A percentile compares a stretch with the other conserved stretches of the same genome.
Conservation (phyloP, 2,113 vertebrate species). For the Callorhinus ursinus region DNA sequence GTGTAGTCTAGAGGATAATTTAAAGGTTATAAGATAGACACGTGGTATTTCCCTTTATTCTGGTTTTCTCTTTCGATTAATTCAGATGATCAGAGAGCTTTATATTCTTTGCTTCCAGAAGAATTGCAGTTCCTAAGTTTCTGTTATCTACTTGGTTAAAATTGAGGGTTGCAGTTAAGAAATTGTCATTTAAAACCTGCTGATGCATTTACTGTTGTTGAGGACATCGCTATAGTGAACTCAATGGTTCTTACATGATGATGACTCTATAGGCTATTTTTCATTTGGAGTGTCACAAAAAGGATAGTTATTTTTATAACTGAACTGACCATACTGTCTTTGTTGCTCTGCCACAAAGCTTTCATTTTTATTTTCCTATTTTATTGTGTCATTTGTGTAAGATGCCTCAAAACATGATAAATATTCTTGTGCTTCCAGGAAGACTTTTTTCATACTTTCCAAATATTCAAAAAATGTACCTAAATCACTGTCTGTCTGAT, state of each 20-base stretch:
- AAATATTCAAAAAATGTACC: slow-evolving; percentile 11
- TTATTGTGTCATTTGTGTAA: slow-evolving; percentile 44
- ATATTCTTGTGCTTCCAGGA: not conserved
- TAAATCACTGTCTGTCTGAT: not conserved
- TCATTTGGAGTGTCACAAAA: not conserved
- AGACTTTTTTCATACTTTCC: not conserved
- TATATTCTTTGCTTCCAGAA: slow-evolving; percentile 31
- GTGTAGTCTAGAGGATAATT: not conserved
- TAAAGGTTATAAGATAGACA: not conserved
- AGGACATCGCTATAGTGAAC: not conserved
- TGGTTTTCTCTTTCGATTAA: not conserved
- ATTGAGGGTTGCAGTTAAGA: slow-evolving; percentile 29
- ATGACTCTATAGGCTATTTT: not conserved
- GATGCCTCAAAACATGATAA: not conserved
- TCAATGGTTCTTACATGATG: not conserved
- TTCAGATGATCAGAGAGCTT: not conserved
- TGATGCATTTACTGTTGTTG: slow-evolving; percentile 25
- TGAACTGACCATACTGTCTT: not conserved
- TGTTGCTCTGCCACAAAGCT: not conserved
- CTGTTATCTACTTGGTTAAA: slow-evolving; percentile 32
- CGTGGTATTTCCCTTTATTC: not conserved
- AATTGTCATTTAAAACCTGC: slow-evolving; percentile 50
- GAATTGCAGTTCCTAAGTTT: not conserved
- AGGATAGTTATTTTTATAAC: not conserved
- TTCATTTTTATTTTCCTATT: slow-evolving; percentile 62